These are phyloP conservation scores for Sylvicola cinctus DNA, from an alignment of 2,888 invertebrate genomes.

Conservation along the genomic window DNA sequence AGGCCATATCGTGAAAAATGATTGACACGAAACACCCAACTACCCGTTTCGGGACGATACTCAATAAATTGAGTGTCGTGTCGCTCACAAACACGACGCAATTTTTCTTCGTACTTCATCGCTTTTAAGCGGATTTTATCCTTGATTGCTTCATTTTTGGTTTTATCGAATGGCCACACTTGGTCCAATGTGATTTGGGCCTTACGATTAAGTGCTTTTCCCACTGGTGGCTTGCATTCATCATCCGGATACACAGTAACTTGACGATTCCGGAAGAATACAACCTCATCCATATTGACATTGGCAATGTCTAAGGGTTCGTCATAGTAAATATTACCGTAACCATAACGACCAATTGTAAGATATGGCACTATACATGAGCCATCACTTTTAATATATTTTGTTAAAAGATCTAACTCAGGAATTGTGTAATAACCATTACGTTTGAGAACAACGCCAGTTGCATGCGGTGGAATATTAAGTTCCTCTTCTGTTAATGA, in stretches of 20 bases:
- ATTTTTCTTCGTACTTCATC: conserved; percentile 69
- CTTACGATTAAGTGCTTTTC: conserved; percentile 69
- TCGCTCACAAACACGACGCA: conserved; percentile 65
- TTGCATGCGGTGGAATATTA: conserved; percentile 34
- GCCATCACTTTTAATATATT: conserved; percentile 43
- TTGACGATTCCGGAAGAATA: conserved; percentile 85
- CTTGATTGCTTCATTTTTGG: conserved; percentile 54
- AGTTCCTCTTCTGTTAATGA: neutral
- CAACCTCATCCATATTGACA: conserved; percentile 69
- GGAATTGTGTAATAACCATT: conserved; percentile 87
- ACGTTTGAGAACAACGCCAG: conserved; percentile 55
- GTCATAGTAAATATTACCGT: conserved; percentile 75
- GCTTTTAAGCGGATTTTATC: conserved; percentile 53
- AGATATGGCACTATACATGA: conserved; percentile 74
- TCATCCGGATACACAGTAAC: conserved; percentile 90
- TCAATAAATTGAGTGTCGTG: conserved; percentile 84
- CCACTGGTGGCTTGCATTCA: conserved; percentile 66
- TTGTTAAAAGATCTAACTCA: conserved; percentile 54
- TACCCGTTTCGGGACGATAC: conserved; percentile 86
- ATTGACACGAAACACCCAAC: conserved; percentile 89
- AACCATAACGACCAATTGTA: conserved; percentile 72
- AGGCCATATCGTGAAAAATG: conserved; percentile 91
- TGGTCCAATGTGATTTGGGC: conserved; percentile 85
- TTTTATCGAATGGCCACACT: conserved; percentile 85
- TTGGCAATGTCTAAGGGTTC: conserved; percentile 69